These are phyloP conservation scores for Mormyrops attenuatus DNA, from an alignment of 2,797 vertebrate genomes.

Conservation along the genomic window DNA sequence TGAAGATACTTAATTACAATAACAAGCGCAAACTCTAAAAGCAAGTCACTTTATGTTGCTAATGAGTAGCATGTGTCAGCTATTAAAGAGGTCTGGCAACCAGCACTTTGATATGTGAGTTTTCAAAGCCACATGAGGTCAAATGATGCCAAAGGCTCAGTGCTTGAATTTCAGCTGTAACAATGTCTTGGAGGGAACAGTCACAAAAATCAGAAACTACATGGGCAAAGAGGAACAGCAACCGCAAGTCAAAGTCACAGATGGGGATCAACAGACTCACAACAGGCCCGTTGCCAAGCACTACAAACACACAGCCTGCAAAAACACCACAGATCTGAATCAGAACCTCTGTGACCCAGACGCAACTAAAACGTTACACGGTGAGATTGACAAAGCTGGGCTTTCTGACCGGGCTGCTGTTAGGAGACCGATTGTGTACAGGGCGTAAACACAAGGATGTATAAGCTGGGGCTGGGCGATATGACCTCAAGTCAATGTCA, in stretches of 20 bases:
- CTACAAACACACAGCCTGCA: neutral
- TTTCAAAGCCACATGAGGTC: neutral
- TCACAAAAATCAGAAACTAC: neutral
- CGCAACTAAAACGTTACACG: neutral
- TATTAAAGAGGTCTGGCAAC: neutral
- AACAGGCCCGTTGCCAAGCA: neutral
- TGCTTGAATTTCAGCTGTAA: neutral
- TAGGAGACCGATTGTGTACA: neutral
- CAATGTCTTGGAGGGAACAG: neutral
- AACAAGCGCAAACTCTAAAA: neutral
- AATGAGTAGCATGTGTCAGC: neutral
- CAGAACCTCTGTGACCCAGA: neutral
- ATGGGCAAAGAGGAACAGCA: neutral
- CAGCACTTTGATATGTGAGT: neutral
- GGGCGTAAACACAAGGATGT: neutral
- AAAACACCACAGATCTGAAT: neutral
- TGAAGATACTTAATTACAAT: neutral
- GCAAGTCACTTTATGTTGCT: neutral
- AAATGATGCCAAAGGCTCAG: neutral
- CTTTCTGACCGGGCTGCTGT: neutral
- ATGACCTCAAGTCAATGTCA: neutral
- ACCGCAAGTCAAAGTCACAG: neutral
- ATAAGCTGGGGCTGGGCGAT: neutral
- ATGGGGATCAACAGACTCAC: neutral
- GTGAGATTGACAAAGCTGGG: neutral